Percentiles rank a stretch among this genome's conserved stretches.
Conservation (phyloP, 2,888 invertebrate species). For the Nomada ruficornis region DNA sequence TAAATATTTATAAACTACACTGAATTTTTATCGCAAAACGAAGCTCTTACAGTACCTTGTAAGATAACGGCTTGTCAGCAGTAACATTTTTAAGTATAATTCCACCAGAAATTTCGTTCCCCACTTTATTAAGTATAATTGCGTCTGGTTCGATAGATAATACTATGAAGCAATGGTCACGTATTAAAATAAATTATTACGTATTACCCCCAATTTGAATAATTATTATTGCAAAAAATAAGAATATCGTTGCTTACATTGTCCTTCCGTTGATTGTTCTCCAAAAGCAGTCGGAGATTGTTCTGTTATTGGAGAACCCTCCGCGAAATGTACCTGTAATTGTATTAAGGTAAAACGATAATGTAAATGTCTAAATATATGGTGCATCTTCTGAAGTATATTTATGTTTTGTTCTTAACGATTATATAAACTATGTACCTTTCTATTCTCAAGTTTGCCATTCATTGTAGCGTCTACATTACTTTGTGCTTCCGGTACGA, state of each 20-base stretch:
- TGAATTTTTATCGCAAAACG: conserved; percentile 1
- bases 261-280: conserved; percentile 77
- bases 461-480: conserved; percentile 67
- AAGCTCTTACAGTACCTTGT: conserved; percentile 86
- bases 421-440: conserved; percentile 76
- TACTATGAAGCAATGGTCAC: conserved; percentile 66
- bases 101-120: conserved; percentile 88
- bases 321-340: conserved; percentile 88
- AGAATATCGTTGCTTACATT: conserved; percentile 75
- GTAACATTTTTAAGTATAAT: conserved; percentile 88
- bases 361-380: no score
- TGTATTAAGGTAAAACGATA: not conserved
- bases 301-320: conserved; percentile 86
- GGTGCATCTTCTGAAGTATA: no score
- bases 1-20: conserved; percentile 16
- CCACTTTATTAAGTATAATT: conserved; percentile 89
- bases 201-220: not conserved
- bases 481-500: conserved; percentile 87
- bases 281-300: conserved; percentile 76
- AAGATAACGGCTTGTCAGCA: conserved; percentile 87
- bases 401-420: not conserved
- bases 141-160: conserved; percentile 86
- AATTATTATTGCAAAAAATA: not conserved
- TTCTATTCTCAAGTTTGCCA: conserved; percentile 85
- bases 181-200: not conserved